Evolutionary conservation across 2,113 vertebrate genomes (phyloP).

Genomic region (Podilymbus podiceps): DNA sequence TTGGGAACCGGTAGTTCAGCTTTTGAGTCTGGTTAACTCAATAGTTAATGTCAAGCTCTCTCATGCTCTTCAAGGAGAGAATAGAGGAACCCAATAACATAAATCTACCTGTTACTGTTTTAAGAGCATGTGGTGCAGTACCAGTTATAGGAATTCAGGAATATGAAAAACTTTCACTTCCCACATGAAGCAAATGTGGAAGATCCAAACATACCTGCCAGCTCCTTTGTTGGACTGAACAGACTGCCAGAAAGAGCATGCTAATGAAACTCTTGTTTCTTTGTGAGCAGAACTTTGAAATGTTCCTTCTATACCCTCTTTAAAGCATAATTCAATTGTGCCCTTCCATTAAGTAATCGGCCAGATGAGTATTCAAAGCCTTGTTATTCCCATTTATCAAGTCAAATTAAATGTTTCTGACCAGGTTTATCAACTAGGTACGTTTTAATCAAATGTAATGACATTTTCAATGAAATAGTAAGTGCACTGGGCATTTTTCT

Average conservation of each 20-base stretch:
- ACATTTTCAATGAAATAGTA: conserved; percentile 50
- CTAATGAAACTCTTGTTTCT: not conserved
- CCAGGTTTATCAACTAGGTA: conserved; percentile 46
- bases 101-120: not conserved
- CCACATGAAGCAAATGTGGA: not conserved
- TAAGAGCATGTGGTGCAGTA: not conserved
- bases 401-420: conserved; percentile 40
- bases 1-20: not conserved
- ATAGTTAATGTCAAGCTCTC: not conserved
- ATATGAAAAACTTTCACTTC: not conserved
- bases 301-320: not conserved
- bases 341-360: conserved; percentile 10
- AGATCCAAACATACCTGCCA: not conserved
- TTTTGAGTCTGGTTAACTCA: not conserved
- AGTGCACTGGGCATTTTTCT: conserved; percentile 29
- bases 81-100: not conserved
- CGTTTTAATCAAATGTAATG: conserved; percentile 55
- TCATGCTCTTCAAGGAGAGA: not conserved
- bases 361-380: conserved; percentile 13
- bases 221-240: not conserved
- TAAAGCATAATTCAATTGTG: not conserved
- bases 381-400: conserved; percentile 38
- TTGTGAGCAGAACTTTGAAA: not conserved
- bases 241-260: not conserved
- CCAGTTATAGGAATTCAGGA: not conserved